These are phyloP conservation scores for Reticulitermes speratus DNA, from an alignment of 1,140 invertebrate species.

Conservation along the genomic window DNA sequence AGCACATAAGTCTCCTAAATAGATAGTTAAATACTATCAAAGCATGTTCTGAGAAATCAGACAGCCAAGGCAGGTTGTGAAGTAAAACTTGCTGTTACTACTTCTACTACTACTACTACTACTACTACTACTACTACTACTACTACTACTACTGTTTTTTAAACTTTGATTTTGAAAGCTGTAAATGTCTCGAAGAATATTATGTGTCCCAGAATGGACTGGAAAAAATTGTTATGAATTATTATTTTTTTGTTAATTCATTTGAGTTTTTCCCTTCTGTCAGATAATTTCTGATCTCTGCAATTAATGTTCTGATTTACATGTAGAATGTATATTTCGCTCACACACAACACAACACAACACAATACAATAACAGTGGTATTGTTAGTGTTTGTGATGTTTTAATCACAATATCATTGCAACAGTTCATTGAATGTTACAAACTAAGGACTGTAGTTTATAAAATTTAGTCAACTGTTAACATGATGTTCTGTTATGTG, in stretches of 20 bases:
- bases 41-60: neutral
- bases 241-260: neutral
- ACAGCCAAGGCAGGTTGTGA: neutral
- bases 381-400: too few relatives aligned
- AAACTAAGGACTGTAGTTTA: too few relatives aligned
- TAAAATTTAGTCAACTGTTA: too few relatives aligned
- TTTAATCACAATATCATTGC: too few relatives aligned
- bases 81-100: neutral
- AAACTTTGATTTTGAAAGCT: neutral
- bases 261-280: neutral
- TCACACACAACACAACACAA: too few relatives aligned
- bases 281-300: neutral
- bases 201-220: neutral
- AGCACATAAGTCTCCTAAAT: neutral
- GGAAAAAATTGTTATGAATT: neutral
- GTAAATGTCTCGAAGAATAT: neutral
- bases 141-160: neutral
- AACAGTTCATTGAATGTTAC: too few relatives aligned
- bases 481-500: too few relatives aligned
- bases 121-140: neutral
- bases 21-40: neutral
- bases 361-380: too few relatives aligned
- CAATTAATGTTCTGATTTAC: neutral
- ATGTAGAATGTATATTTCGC: too few relatives aligned
- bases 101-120: neutral